Evolutionary conservation across 2,113 vertebrate genomes (phyloP).

Genomic region (Pholis gunnellus): DNA sequence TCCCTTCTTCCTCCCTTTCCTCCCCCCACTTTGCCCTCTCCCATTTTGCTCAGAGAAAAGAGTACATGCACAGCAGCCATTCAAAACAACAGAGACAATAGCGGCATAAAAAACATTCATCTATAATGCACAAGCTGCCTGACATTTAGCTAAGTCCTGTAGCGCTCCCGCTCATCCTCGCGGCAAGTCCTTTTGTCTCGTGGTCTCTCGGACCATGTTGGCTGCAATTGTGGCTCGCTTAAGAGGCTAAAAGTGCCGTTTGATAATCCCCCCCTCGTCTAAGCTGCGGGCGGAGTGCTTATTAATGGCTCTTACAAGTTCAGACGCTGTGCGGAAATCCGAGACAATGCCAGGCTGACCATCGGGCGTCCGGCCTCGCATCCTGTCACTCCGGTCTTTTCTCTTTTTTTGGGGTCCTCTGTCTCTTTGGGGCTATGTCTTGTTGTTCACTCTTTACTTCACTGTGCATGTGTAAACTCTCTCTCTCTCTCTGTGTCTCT

Average conservation of each 20-base stretch:
- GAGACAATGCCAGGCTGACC: slow-evolving; percentile 57
- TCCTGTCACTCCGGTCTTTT: slow-evolving; percentile 11
- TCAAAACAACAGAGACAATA: slow-evolving; percentile 53
- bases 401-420: slow-evolving; percentile 1
- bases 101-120: slow-evolving; percentile 27
- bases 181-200: slow-evolving; percentile 52
- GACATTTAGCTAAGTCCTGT: slow-evolving; percentile 67
- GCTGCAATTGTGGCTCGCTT: slow-evolving; percentile 64
- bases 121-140: slow-evolving; percentile 52
- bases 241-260: slow-evolving; percentile 73
- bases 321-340: slow-evolving; percentile 24
- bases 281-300: slow-evolving; percentile 63
- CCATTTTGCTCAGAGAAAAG: slow-evolving; percentile 48
- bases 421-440: neutral
- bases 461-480: neutral
- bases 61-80: slow-evolving; percentile 25
- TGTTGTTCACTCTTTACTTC: neutral
- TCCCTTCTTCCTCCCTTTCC: neutral
- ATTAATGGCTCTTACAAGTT: slow-evolving; percentile 64
- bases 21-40: neutral
- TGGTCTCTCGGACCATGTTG: slow-evolving; percentile 54
- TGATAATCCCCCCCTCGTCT: slow-evolving; percentile 78
- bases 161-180: slow-evolving; percentile 17
- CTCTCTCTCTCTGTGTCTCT: neutral
- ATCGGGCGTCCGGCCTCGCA: slow-evolving; percentile 4